Base-by-base conservation (phyloP, 2,888 invertebrate species). In the Hirtodrosophila trivittata region DNA sequence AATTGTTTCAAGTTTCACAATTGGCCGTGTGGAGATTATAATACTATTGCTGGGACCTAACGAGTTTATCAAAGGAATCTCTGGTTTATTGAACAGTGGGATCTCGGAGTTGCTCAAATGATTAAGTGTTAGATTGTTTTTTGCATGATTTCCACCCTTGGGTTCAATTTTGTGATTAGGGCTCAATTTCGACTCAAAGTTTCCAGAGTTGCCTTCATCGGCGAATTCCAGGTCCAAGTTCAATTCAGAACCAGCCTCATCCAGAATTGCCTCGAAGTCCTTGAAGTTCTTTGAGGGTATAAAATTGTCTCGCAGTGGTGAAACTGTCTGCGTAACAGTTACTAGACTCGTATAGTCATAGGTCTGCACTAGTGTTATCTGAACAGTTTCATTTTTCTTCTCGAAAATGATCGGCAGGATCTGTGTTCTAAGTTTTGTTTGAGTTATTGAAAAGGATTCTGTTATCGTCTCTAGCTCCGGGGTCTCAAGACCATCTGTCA, bases 361-460 rank as follows among this genome's bases (percentile, higher is more conserved):
- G 0, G 97, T 97, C 91, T 97, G 97, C 1, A 97, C 95, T 43
- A 97, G 92, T 0, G 97, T 97, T 75, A 96, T 91, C 62, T 93
- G 94, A 46, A 93, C 94, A 0, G 96, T 96, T 14, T 87, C 77
- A 73, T 96, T 93, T 60, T 94, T 94, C 10, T 93, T 93, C 60
- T 94, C 94, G 66, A 93, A 93, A 32, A 97, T 93, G 0, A 97
- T 94, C 0, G 97, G 97, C 47, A 97, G 91, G 62, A 97, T 94
- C 88, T 97, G 97, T 0, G 97, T 97, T 90, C 97, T 97, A 12
- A 97, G 91, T 92, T 97, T 94, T 7, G 95, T 93, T 90, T 97
- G 96, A 0, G 97, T 97, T 3, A 97, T 97, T 77, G 97, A 97
- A 91, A 97, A 97, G 1, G 97, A 97, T 91, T 97, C 97, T 0